phyloP scores from a whole-genome alignment of 2,113 vertebrate species.

The Cervus canadensis region DNA sequence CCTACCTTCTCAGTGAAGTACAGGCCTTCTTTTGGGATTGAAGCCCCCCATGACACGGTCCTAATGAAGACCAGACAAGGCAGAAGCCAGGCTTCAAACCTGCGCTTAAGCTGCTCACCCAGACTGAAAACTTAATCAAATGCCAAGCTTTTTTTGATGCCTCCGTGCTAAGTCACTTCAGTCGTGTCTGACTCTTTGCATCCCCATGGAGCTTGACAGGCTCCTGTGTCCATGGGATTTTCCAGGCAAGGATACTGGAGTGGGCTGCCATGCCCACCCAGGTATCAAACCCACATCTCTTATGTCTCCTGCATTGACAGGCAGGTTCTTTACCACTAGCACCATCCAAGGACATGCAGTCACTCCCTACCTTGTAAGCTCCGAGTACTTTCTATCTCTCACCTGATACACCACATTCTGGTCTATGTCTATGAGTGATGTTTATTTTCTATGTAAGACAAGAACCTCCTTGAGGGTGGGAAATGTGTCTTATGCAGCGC shows the following conservation, averaged over 20 bases:
- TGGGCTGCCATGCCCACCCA: neutral
- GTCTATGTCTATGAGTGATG: neutral
- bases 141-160: neutral
- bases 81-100: neutral
- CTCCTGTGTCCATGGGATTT: neutral
- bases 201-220: neutral
- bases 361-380: neutral
- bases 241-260: neutral
- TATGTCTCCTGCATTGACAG: neutral
- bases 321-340: neutral
- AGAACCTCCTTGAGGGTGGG: neutral
- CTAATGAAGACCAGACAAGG: neutral
- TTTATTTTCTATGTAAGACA: neutral
- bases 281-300: neutral
- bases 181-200: neutral
- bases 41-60: neutral
- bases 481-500: neutral
- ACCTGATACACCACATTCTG: neutral
- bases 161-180: neutral
- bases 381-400: neutral
- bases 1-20: neutral
- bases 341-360: neutral
- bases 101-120: neutral
- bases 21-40: neutral
- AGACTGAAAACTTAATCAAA: neutral